Percentiles rank a stretch among this genome's conserved stretches.
These are phyloP conservation scores for Crambe crambe DNA, from an alignment of 37 sponge, comb jelly and placozoan species.

Conservation along the genomic window DNA sequence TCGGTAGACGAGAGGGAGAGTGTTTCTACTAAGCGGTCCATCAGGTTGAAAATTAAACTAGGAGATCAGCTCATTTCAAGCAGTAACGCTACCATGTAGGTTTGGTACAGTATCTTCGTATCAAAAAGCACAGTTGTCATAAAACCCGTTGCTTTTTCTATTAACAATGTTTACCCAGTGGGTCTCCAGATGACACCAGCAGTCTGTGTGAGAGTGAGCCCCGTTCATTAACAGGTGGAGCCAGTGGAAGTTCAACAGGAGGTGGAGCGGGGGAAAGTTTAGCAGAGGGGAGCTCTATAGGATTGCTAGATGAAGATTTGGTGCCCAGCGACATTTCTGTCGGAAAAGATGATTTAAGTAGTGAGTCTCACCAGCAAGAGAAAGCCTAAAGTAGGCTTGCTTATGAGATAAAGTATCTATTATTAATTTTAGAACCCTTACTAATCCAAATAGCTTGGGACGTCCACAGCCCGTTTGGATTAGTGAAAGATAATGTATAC, in stretches of 20 bases:
- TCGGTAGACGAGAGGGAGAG: not conserved
- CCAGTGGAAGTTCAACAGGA: not conserved
- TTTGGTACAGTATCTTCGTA: too few relatives aligned
- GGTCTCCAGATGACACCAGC: conserved; percentile 17
- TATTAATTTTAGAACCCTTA: too few relatives aligned
- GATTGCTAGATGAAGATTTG: conserved; percentile 16
- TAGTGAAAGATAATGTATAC: too few relatives aligned
- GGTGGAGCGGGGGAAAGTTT: not conserved
- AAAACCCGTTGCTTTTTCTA: too few relatives aligned
- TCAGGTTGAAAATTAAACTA: conserved; percentile 65
- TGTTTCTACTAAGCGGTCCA: conserved; percentile 7
- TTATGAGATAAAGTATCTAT: not conserved
- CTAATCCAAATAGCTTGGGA: too few relatives aligned
- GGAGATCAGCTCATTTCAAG: conserved; percentile 39
- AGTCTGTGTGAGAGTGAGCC: conserved; percentile 29
- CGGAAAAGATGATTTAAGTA: not conserved
- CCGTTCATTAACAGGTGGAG: not conserved
- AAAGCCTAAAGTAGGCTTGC: not conserved
- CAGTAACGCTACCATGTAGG: conserved; percentile 11
- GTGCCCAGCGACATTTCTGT: conserved; percentile 30
- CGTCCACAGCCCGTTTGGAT: too few relatives aligned
- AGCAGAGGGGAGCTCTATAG: conserved; percentile 9
- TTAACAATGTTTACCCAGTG: too few relatives aligned
- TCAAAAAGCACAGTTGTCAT: not conserved
- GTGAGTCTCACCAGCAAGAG: not conserved